phyloP scores from a whole-genome alignment of 2,113 vertebrate species.

The Colinus virginianus region DNA sequence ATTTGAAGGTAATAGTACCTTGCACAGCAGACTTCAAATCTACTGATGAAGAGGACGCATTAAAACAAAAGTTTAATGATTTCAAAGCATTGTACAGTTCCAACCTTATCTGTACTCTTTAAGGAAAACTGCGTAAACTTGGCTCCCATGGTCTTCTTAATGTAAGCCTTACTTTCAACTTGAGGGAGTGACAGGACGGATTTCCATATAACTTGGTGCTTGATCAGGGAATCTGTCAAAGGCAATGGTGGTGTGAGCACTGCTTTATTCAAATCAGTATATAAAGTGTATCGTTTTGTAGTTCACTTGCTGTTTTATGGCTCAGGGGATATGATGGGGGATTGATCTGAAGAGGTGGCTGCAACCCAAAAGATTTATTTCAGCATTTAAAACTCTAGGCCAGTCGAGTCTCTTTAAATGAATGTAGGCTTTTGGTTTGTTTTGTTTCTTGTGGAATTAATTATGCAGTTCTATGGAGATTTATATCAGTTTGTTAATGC shows the following conservation, averaged over 20 bases:
- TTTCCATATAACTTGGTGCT: background rate
- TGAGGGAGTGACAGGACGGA: background rate
- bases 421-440: background rate
- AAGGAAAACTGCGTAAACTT: background rate
- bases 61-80: background rate
- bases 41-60: background rate
- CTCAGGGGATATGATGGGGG: background rate
- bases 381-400: background rate
- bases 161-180: background rate
- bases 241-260: background rate
- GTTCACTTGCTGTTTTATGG: background rate
- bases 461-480: background rate
- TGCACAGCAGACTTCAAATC: background rate
- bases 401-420: background rate
- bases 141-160: background rate
- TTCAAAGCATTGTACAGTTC: background rate
- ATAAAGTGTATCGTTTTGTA: background rate
- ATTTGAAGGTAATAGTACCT: background rate
- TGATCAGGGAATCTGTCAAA: background rate
- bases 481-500: slow-evolving; percentile 3
- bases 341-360: background rate
- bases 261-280: background rate
- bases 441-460: slow-evolving; percentile 11
- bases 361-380: background rate
- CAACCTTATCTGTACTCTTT: background rate